Conservation (phyloP, 1,140 invertebrate species). For the Atta cephalotes region DNA sequence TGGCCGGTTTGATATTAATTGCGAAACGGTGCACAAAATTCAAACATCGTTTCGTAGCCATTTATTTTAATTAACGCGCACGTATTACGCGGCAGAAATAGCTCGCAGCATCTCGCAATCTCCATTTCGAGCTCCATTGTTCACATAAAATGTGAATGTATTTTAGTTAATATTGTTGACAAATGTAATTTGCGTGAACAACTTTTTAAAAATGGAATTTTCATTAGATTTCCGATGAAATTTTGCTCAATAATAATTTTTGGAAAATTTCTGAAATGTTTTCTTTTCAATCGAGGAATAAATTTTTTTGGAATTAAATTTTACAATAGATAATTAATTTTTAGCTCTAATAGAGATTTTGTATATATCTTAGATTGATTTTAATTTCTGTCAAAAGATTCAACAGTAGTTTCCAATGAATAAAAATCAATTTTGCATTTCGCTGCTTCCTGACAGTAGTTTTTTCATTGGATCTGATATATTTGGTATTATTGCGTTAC, state of each 20-base stretch:
- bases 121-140: background rate
- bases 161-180: slow-evolving; percentile 11
- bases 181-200: background rate
- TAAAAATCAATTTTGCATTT: background rate
- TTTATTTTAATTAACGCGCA: slow-evolving; percentile 57
- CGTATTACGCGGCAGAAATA: slow-evolving; percentile 41
- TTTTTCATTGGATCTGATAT: background rate
- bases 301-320: background rate
- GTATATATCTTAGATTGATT: background rate
- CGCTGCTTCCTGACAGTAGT: background rate
- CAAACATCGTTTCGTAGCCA: slow-evolving; percentile 27
- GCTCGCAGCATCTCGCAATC: slow-evolving; percentile 17
- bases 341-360: background rate
- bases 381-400: background rate
- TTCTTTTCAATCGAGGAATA: background rate
- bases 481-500: background rate
- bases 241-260: background rate
- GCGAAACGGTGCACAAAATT: slow-evolving; percentile 45
- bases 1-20: slow-evolving; percentile 38
- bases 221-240: background rate
- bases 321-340: background rate
- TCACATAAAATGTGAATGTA: background rate
- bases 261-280: background rate
- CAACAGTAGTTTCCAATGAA: background rate
- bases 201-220: background rate